Evolutionary conservation across 2,888 invertebrate species (phyloP), one percentile per base, ranked within the genome.

Genomic region (Alloplasta piceator): DNA sequence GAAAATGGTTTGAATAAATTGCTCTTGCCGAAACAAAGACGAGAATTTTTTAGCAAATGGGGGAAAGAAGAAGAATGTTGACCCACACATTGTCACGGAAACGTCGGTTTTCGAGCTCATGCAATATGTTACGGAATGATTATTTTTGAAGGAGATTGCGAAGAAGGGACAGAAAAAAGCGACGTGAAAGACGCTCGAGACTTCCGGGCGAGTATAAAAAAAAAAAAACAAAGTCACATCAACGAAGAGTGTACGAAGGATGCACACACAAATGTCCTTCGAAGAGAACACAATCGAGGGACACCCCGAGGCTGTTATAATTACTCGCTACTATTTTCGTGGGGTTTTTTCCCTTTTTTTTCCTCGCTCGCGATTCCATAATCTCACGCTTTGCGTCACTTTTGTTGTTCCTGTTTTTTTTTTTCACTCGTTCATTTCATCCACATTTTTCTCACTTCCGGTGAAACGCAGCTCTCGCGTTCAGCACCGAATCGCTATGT

Each of bases 271-370:
- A 64, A 75, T 77, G 61, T 52, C 43, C 55, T 61, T 64, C 16
- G 52, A 58, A 48, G 26, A 26, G 26, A 78, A 74, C 74, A 81
- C 78, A 81, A 81, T 81, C 81, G 66, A 55, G 67, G 38, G 52
- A 74, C 36, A 85, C 84, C 83, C 80, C 68, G 83, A 79, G 83
- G 82, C 80, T 82, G 80, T 83, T 87, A 87, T 89, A 88, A 88
- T 88, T 87, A 88, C 87, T 86, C 80, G 80, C 71, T 58, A 38
- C 63, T 26, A 36, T 26, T 63, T 61, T 46, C 66, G 12, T 75
- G 68, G 36, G 26, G 52, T 36, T 12, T 48, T 60, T 72, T 52
- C 12, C 46, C 58, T 41, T 73, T 73, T 48, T n/a, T 64, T 38
- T 46, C 46, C 26, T 73, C 41, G 7, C 39, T 12, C n/a, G 14